phyloP scores from a whole-genome alignment of 2,888 invertebrate genomes.

The Tachina fera region DNA sequence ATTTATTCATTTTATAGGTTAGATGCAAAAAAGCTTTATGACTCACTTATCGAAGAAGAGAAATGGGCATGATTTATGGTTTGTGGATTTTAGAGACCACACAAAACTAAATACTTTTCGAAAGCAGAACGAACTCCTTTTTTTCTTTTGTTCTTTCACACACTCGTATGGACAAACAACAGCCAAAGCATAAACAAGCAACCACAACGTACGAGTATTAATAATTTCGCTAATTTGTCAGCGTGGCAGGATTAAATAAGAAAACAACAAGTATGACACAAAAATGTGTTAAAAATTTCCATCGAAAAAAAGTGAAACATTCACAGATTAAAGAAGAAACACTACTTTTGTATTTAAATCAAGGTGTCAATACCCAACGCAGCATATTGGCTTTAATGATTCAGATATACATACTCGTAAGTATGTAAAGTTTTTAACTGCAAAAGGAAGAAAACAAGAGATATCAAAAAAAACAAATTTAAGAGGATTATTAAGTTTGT shows the following conservation, averaged over 20 bases:
- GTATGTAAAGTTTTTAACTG: background rate
- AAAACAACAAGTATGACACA: conserved; percentile 16
- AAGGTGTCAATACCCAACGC: conserved; percentile 53
- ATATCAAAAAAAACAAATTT: background rate
- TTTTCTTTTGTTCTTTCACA: conserved; percentile 5
- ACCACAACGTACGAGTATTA: conserved; percentile 26
- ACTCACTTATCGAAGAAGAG: conserved; percentile 52
- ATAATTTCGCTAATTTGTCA: conserved; percentile 62
- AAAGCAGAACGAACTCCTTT: conserved; percentile 30
- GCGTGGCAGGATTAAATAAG: conserved; percentile 55
- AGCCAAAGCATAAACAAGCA: conserved; percentile 41
- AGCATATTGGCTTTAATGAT: conserved; percentile 4
- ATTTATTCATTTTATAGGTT: conserved; percentile 41
- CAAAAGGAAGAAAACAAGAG: conserved; percentile 25
- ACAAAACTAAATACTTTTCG: conserved; percentile 42
- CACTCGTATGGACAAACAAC: background rate
- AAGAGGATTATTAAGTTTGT: conserved; percentile 37
- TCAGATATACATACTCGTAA: background rate
- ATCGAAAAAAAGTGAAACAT: conserved; percentile 46
- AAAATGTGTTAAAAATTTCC: conserved; percentile 59
- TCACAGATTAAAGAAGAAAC: conserved; percentile 17
- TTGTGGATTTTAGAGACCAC: conserved; percentile 53
- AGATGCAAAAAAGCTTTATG: conserved; percentile 40
- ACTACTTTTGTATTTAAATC: conserved; percentile 51
- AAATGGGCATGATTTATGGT: conserved; percentile 63